Base-by-base conservation (phyloP, 2,113 vertebrate genomes). In the Saguinus imperator region DNA sequence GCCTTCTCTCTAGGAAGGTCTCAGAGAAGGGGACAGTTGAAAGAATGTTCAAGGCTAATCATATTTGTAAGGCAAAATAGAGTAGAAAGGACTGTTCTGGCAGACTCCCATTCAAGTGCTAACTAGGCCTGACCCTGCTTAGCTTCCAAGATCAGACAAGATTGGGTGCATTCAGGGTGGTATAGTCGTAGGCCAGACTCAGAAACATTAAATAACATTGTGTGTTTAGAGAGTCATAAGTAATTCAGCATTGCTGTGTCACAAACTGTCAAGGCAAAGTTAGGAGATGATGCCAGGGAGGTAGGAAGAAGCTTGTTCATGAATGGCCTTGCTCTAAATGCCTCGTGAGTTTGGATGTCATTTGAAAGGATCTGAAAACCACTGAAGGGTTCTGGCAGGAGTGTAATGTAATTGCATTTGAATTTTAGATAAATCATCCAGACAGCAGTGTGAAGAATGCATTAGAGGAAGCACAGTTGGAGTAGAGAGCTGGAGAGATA, bases 401-500 rank as follows among this genome's bases (percentile, higher is more conserved):
- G 52, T 48, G 57, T 70, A 75, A 91, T 61, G 52, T 37, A 23
- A 83, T 83, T 17, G 16, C 50, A 91, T 91, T 81, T 97, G 95
- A 94, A 95, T 97, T 97, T 97, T 83, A 95, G 89, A 96, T 93
- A 89, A 83, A 72, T 83, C 79, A 58, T 35, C 45, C 52, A 76
- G 89, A 75, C 70, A 81, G 87, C 75, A 79, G 82, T 23, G 68
- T 91, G 89, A 77, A 92, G 94, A 52, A 64, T 72, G 32, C 68
- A 45, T 52, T 18, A 27, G 35, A 89, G 50, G 37, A 21, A 93
- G 83, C 29, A 92, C 77, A 83, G 89, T 0, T 81, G 29, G 80
- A 70, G 23, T 48, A 57, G 29, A 87, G 58, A 85, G n/a, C 75
- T 75, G 68, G 37, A 29, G 66, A 75, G 52, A 75, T 61, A n/a